Base-by-base conservation (phyloP, 2,797 vertebrate species). In the Thunnus albacares region DNA sequence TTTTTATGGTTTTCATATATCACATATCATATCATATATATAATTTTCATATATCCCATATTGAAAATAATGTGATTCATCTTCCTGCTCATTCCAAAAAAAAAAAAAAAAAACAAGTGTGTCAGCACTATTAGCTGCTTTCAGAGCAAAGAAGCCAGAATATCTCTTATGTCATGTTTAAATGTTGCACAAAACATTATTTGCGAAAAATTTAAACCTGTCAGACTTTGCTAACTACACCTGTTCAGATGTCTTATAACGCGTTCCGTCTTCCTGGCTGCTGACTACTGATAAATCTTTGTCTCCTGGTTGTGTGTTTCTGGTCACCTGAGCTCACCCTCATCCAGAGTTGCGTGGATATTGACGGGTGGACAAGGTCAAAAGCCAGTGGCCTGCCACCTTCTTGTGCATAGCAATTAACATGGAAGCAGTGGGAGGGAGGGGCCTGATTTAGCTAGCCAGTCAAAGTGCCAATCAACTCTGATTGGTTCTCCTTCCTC, bases 281-380 rank as follows among this genome's bases (percentile, higher is more conserved):
- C 80, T 80, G 83, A 85, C 78, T 65, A 64, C 71, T 78, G 83
- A 84, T 86, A 79, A 80, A 65, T 79, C 68, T 65, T 71, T 81
- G 79, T 76, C 70, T 76, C 41, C 49, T 64, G 45, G 17, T 18
- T 6, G 66, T 83, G 75, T 83, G 60, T 58, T 61, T 77, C 61
- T 77, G 78, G 63, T 83, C 81, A 88, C 77, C 83, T 86, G 89
- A 84, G 79, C 79, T 89, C 80, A 38, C 64, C 66, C 66, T 87
- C 49, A 14, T 86, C 68, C 80, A 66, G 66, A 51, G 35, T 60
- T 81, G 65, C 22, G 69, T 83, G 80, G 82, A 79, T 89, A 88
- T 85, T 86, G 91, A 92, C 49, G 51, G 28, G 75, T 85, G 84
- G 87, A 87, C 90, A 94, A 95, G 94, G 94, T 95, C 93, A 95